Conservation (phyloP, 2,113 vertebrate species). For the Xenotilapia caudafasciata region DNA sequence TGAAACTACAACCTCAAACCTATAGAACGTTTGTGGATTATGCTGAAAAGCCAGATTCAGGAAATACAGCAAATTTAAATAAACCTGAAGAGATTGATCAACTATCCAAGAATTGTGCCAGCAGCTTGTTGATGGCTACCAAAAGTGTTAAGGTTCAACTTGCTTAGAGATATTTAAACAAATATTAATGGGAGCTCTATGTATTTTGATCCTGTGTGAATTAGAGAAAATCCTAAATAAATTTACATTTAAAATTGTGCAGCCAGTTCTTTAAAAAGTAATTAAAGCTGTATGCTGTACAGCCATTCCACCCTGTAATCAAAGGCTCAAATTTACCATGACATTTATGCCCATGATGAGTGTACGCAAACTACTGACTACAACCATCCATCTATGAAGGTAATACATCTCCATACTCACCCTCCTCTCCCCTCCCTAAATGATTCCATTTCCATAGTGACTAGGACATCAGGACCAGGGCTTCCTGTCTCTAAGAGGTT, state of each 20-base stretch:
- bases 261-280: not conserved
- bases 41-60: not conserved
- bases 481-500: slow-evolving; percentile 67
- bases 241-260: not conserved
- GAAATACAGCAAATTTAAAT: not conserved
- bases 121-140: not conserved
- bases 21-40: not conserved
- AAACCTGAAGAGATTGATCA: not conserved
- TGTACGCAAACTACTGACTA: not conserved
- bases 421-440: slow-evolving; percentile 23
- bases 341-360: not conserved
- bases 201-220: not conserved
- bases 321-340: not conserved
- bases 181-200: not conserved
- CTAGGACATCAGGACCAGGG: slow-evolving; percentile 56
- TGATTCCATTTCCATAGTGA: slow-evolving; percentile 71
- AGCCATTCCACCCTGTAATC: not conserved
- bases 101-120: not conserved
- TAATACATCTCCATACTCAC: not conserved
- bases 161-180: not conserved
- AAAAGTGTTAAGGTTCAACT: not conserved
- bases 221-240: not conserved
- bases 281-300: not conserved
- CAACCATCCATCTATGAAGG: not conserved
- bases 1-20: not conserved